Percentiles rank a stretch among this genome's conserved stretches.
Evolutionary conservation across 2,113 vertebrate genomes (phyloP).

Genomic region (Perca schrenkii): DNA sequence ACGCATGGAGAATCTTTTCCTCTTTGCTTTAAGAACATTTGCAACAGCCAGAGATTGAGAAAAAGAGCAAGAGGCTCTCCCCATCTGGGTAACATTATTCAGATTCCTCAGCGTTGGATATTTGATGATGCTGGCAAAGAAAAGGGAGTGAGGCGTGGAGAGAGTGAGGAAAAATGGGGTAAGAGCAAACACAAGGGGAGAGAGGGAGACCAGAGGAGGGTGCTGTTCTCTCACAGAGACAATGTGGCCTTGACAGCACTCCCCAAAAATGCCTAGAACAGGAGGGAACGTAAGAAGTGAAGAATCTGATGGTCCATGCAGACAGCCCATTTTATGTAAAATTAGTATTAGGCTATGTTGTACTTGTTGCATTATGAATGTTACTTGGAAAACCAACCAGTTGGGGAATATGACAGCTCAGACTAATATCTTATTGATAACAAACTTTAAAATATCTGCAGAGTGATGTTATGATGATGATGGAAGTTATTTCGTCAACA

Average conservation of each 20-base stretch:
- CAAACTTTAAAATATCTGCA: background rate
- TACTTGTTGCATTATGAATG: background rate
- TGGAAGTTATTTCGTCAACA: slow-evolving; percentile 37
- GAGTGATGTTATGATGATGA: slow-evolving; percentile 20
- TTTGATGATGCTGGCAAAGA: slow-evolving; percentile 64
- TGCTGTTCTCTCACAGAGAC: slow-evolving; percentile 48
- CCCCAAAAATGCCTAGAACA: slow-evolving; percentile 1
- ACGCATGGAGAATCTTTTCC: background rate
- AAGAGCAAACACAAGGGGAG: slow-evolving; percentile 28
- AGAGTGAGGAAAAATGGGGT: slow-evolving; percentile 37
- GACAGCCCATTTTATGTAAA: background rate
- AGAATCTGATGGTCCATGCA: slow-evolving; percentile 14
- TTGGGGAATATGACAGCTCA: background rate
- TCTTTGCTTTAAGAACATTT: background rate
- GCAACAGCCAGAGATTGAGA: slow-evolving; percentile 30
- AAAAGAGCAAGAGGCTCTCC: slow-evolving; percentile 30
- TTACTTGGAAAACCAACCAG: background rate
- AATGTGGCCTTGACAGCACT: slow-evolving; percentile 33
- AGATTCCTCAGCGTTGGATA: slow-evolving; percentile 69
- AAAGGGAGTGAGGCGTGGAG: slow-evolving; percentile 33
- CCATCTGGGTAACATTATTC: slow-evolving; percentile 73
- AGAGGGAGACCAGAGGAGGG: slow-evolving; percentile 62
- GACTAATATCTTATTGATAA: background rate
- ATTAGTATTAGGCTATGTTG: background rate
- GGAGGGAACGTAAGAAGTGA: slow-evolving; percentile 17